Evolutionary conservation across 2,888 invertebrate species (phyloP).

Genomic region (Eupithecia subfuscata): DNA sequence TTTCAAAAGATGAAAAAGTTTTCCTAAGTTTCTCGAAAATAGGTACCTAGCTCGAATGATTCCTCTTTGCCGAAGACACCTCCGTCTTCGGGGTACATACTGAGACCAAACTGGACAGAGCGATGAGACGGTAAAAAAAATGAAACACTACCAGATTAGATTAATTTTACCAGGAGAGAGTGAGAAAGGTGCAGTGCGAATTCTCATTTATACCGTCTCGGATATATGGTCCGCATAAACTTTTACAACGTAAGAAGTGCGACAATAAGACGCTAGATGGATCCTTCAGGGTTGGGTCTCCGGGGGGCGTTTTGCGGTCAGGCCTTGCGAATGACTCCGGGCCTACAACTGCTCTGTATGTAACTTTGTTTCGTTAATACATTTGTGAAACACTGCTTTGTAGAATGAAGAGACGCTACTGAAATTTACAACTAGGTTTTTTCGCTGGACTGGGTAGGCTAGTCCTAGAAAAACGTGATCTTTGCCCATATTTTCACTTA

Average conservation of each 20-base stretch:
- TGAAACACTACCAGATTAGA: not conserved
- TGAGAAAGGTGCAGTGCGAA: slow-evolving; percentile 9
- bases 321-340: slow-evolving; percentile 62
- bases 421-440: no score
- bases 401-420: slow-evolving; percentile 5
- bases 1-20: not conserved
- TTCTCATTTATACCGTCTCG: slow-evolving; percentile 23
- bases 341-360: slow-evolving; percentile 63
- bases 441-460: no score
- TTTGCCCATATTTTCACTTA: no score
- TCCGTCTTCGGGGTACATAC: not conserved
- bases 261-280: slow-evolving; percentile 37
- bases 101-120: not conserved
- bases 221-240: slow-evolving; percentile 32
- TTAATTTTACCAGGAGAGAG: not conserved
- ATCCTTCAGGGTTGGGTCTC: slow-evolving; percentile 50
- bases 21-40: not conserved
- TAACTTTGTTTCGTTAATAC: slow-evolving; percentile 69
- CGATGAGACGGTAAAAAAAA: not conserved
- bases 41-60: not conserved
- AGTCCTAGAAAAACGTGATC: no score
- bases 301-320: slow-evolving; percentile 72
- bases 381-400: slow-evolving; percentile 46
- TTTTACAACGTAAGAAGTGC: slow-evolving; percentile 34
- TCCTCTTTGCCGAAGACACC: not conserved